phyloP scores from a whole-genome alignment of 1,140 invertebrate genomes.

The Myzus persicae region DNA sequence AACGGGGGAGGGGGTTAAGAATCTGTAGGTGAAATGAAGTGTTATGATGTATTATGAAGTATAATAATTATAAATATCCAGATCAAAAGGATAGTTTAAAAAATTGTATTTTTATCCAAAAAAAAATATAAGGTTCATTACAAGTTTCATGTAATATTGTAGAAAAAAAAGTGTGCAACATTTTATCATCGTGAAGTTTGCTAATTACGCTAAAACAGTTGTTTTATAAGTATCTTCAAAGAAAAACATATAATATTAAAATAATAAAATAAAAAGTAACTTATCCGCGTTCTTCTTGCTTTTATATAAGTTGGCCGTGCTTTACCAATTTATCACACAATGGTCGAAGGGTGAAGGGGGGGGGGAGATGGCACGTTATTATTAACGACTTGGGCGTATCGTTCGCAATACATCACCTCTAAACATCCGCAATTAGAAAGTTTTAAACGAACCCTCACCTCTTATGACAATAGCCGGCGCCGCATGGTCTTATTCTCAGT shows the following conservation, averaged over 20 bases:
- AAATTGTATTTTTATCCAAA: background rate
- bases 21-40: too few relatives aligned
- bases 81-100: background rate
- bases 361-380: conserved; percentile 2
- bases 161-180: background rate
- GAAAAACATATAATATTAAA: background rate
- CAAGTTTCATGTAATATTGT: background rate
- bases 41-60: background rate
- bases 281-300: background rate
- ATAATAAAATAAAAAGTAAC: conserved; percentile 30
- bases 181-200: conserved; percentile 6
- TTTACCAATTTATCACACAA: conserved; percentile 35
- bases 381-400: conserved; percentile 50
- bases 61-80: background rate
- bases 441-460: conserved; percentile 52
- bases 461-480: conserved; percentile 28
- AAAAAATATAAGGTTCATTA: conserved; percentile 10
- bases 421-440: conserved; percentile 57
- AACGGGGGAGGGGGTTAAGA: too few relatives aligned
- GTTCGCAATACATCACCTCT: conserved; percentile 33
- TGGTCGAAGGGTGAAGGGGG: background rate
- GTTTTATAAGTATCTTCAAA: conserved; percentile 15
- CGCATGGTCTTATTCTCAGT: background rate
- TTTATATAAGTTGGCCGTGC: background rate
- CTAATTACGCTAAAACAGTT: conserved; percentile 29